A percentile compares a stretch with the other conserved stretches of the same genome.
phyloP scores from a whole-genome alignment of 1,140 invertebrate species.

The Samia ricini region DNA sequence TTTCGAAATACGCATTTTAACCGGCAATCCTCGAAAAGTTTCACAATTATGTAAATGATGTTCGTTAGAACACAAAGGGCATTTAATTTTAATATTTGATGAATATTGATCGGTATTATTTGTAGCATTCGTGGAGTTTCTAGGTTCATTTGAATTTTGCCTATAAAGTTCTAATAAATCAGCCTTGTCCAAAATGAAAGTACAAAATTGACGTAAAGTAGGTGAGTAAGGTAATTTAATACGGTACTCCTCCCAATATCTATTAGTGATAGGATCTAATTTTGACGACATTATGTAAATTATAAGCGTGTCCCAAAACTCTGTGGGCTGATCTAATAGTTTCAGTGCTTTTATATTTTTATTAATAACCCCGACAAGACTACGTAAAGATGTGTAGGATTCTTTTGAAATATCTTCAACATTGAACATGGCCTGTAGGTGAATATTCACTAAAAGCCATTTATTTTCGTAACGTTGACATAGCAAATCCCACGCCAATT shows the following conservation, averaged over 20 bases:
- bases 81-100: too few species aligned
- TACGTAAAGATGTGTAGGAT: constrained; percentile 11
- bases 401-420: constrained; percentile 16
- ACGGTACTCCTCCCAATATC: constrained; percentile 20
- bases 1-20: too few species aligned
- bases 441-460: constrained; percentile 17
- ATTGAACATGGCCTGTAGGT: constrained; percentile 18
- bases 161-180: constrained; percentile 1
- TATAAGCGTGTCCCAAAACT: constrained; percentile 23
- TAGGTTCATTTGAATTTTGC: too few species aligned
- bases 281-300: constrained; percentile 19
- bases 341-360: constrained; percentile 23
- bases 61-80: too few species aligned
- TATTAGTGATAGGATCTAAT: constrained; percentile 14
- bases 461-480: constrained; percentile 25
- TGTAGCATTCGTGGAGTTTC: too few species aligned
- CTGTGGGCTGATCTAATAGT: constrained; percentile 13
- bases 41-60: too few species aligned
- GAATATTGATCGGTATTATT: too few species aligned
- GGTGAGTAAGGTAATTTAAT: constrained; percentile 3
- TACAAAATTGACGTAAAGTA: constrained; percentile 14
- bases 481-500: constrained; percentile 21
- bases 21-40: too few species aligned
- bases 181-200: constrained; percentile 16
- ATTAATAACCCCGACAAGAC: constrained; percentile 11